Base-by-base conservation (phyloP, 2,797 vertebrate species). In the Acipenser oxyrinchus region DNA sequence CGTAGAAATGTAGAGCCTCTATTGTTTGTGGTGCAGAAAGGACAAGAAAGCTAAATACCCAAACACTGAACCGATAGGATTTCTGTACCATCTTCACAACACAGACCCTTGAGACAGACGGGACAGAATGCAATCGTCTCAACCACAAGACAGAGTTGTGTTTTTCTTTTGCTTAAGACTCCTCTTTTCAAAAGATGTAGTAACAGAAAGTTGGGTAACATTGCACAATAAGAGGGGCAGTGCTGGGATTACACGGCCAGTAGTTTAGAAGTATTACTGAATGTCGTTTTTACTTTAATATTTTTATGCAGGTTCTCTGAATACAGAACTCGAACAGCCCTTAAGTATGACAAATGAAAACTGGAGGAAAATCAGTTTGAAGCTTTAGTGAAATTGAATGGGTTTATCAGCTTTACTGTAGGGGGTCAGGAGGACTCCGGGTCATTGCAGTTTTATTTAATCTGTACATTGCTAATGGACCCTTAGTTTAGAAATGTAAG, bases 21-120 rank as follows among this genome's bases (percentile, higher is more conserved):
- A 78, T 83, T 82, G 80, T 79, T 83, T 75, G 71, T 77, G 76
- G 70, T 79, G 23, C 4, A 37, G 75, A 76, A 83, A 1, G 8
- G 68, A 70, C 71, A 75, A 4, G 69, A 72, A 66, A 65, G 65
- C 69, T 74, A 71, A 82, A 83, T 73, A 76, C 74, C 70, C 70
- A 83, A 74, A 84, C 73, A 79, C 74, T 70, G 70, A 53, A 1
- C 70, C 57, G 73, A 62, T 74, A 79, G 73, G 58, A 68, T 64
- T 64, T 1, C 68, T 75, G 69, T 74, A 66, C 70, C 64, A 64
- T 72, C 58, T 64, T 77, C 82, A 78, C 73, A 66, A 72, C 71
- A 49, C 15, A 61, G 65, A 75, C 79, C 83, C 82, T 79, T 75
- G 73, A 66, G 51, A 67, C 71, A 71, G 72, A 77, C 75, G 82